Percentiles rank a stretch among this genome's conserved stretches.
Evolutionary conservation across 1,140 invertebrate genomes (phyloP).

Genomic region (Babylonia areolata): DNA sequence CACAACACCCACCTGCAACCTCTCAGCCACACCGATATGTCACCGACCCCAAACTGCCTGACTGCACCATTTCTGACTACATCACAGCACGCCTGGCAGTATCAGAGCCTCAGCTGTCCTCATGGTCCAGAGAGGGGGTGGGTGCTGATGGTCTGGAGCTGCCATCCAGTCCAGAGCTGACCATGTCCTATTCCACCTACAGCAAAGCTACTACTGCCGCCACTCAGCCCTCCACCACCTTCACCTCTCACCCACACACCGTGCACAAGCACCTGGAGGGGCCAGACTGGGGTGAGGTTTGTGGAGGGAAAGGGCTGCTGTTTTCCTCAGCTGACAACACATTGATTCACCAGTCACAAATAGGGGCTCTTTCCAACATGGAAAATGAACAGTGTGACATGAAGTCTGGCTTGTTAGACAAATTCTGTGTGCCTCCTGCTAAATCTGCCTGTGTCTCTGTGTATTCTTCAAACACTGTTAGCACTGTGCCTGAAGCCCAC

Average conservation of each 20-base stretch:
- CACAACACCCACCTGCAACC: not conserved
- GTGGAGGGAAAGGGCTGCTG: not conserved
- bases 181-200: not conserved
- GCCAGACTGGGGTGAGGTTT: not conserved
- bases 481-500: not conserved
- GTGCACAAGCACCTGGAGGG: not conserved
- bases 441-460: not conserved
- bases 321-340: not conserved
- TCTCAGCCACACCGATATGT: not conserved
- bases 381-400: not conserved
- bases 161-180: constrained; percentile 1
- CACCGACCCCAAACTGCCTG: not conserved
- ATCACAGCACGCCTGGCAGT: not conserved
- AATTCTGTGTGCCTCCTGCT: not conserved
- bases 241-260: not conserved
- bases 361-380: not conserved
- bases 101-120: not conserved
- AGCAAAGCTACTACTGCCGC: not conserved
- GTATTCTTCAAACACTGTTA: not conserved
- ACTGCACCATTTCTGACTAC: not conserved
- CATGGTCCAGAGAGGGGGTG: not conserved
- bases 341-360: not conserved
- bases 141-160: not conserved
- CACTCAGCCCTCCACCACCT: not conserved
- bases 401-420: not conserved